Percentiles rank a stretch among this genome's conserved stretches.
Evolutionary conservation across 2,888 invertebrate genomes (phyloP).

Genomic region (Tipula lateralis): DNA sequence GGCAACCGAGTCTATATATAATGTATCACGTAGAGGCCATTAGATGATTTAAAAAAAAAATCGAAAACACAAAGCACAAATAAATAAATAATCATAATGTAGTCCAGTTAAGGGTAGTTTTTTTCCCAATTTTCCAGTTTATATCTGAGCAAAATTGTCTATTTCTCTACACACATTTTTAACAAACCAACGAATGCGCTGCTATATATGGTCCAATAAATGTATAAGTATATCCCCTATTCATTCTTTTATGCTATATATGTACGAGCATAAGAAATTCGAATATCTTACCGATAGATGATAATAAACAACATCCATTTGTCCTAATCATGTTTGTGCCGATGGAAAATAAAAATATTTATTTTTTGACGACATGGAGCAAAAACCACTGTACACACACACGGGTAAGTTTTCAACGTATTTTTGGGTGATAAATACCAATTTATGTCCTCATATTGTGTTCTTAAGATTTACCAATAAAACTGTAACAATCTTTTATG

Average conservation of each 20-base stretch:
- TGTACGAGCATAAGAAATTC: background rate
- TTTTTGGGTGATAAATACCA: background rate
- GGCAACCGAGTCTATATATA: background rate
- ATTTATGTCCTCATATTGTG: background rate
- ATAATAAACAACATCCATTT: conserved; percentile 16
- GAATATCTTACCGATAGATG: conserved; percentile 24
- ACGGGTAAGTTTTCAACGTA: background rate
- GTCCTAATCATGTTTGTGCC: conserved; percentile 11
- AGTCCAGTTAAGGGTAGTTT: background rate
- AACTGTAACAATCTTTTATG: background rate
- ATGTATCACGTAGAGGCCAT: conserved; percentile 5
- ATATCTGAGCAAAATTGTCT: background rate
- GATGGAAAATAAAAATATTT: background rate
- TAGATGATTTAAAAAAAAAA: conserved; percentile 14
- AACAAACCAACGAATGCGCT: background rate
- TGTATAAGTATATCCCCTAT: background rate
- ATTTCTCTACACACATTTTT: background rate
- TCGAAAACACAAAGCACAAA: background rate
- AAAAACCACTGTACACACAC: background rate
- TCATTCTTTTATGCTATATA: too few relatives aligned
- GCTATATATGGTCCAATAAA: background rate
- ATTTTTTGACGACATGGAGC: background rate
- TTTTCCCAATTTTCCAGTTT: background rate
- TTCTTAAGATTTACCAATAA: background rate
- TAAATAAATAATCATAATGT: background rate